Evolutionary conservation across 2,797 vertebrate species (phyloP), one percentile per base, ranked within the genome.

Genomic region (Lithobates sylvaticus): DNA sequence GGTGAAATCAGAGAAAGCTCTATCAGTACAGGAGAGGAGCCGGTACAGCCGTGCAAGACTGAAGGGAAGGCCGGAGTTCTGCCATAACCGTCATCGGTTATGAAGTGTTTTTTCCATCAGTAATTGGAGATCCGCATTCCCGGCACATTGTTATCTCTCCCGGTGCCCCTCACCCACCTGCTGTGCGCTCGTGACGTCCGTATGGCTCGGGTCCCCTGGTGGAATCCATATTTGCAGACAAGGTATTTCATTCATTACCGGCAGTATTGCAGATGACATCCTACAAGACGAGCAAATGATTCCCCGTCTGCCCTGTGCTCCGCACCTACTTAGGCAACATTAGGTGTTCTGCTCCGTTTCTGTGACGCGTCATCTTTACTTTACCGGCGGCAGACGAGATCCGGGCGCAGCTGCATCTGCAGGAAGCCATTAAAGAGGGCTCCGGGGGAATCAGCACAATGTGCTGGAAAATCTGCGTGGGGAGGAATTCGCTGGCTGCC

Each of bases 191-290:
- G 7, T 65, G 23, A 32, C 21, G 44, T 29, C 23, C 81, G 75
- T 83, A 83, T 74, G 81, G 54, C 27, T 15, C 70, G n/a, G 27
- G 23, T 32, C 77, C n/a, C 34, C 42, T 9, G 32, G 16, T 23
- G 29, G 47, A 67, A 47, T 75, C 39, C 36, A 32, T 32, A 23
- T 39, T 83, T 47, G 34, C 32, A 71, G 29, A 36, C 44, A 36
- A 50, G 68, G 50, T 13, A n/a, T 61, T 68, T 39, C 58, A 67
- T 47, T 39, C 42, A 47, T 75, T 67, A 44, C 64, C 9, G 2
- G n/a, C 58, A 27, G 70, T 32, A 67, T 83, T 68, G 65, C 58
- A 68, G 71, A 75, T 67, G 39, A 71, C 71, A 7, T 42, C 34
- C 61, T 34, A 65, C 26, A n/a, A 67, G 71, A 1, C 18, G 15